Evolutionary conservation across 1,140 invertebrate genomes (phyloP).

Genomic region (Phocides pigmalion): DNA sequence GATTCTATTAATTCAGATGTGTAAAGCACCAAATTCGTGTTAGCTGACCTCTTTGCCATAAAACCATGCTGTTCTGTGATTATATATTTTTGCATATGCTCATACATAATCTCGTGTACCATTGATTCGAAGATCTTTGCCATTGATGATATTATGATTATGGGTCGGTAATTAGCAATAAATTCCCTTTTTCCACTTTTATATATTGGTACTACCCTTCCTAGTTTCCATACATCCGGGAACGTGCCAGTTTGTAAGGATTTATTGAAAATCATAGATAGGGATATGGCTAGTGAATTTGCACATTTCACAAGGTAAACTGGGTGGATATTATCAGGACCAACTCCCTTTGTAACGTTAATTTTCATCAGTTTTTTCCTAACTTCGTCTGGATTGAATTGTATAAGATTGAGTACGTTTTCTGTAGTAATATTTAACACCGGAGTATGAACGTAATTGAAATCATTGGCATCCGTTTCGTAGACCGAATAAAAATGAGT

Average conservation of each 20-base stretch:
- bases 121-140: slow-evolving; percentile 3
- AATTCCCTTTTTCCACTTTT: slow-evolving; percentile 7
- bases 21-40: neutral
- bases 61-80: neutral
- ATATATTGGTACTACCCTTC: slow-evolving; percentile 10
- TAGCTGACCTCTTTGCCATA: slow-evolving; percentile 8
- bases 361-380: no score
- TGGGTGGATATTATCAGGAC: no score
- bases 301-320: no score
- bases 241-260: neutral
- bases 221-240: slow-evolving; percentile 8
- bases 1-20: neutral
- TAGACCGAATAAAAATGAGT: no score
- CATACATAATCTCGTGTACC: slow-evolving; percentile 1
- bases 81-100: slow-evolving; percentile 11
- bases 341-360: no score
- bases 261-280: slow-evolving; percentile 10
- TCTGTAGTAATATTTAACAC: no score
- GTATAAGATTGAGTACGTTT: no score
- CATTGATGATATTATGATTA: slow-evolving; percentile 1
- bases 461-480: no score
- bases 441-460: no score
- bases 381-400: no score
- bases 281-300: no score
- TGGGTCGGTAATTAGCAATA: slow-evolving; percentile 1